Evolutionary conservation across 2,888 invertebrate genomes (phyloP).

Genomic region (Melinaea marsaeus): DNA sequence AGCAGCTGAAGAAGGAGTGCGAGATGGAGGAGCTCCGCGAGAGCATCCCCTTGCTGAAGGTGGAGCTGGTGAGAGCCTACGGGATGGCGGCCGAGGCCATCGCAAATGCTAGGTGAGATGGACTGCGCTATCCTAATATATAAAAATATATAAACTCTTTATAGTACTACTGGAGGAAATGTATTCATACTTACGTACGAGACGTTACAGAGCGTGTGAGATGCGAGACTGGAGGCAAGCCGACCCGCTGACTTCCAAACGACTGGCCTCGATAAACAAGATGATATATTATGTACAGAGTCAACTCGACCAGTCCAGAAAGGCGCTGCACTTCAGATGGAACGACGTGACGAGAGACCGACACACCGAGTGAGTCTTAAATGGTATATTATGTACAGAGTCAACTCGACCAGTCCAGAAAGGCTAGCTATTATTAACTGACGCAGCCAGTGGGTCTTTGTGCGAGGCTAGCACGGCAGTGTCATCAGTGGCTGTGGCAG

Average conservation of each 20-base stretch:
- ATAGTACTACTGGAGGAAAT: too few relatives aligned
- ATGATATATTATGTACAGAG: conserved; percentile 85
- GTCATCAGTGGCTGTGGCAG: too few relatives aligned
- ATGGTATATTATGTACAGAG: too few relatives aligned
- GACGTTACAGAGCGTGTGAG: conserved; percentile 53
- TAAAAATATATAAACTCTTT: too few relatives aligned
- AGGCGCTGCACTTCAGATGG: conserved; percentile 87
- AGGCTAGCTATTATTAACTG: too few relatives aligned
- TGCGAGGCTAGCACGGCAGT: too few relatives aligned
- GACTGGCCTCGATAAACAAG: conserved; percentile 83
- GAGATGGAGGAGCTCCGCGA: conserved; percentile 59
- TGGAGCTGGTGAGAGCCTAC: conserved; percentile 66
- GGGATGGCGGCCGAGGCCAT: conserved; percentile 68
- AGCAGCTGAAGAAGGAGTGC: conserved; percentile 58
- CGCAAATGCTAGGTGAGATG: conserved; percentile 64
- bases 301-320: conserved; percentile 84
- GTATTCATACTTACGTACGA: too few relatives aligned
- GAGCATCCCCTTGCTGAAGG: conserved; percentile 59
- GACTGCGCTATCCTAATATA: too few relatives aligned
- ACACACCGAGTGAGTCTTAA: conserved; percentile 56
- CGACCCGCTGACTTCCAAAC: conserved; percentile 82
- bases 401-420: too few relatives aligned
- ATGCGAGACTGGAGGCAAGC: conserved; percentile 68
- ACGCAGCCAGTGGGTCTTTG: too few relatives aligned
- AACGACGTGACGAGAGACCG: conserved; percentile 70